A percentile compares a stretch with the other conserved stretches of the same genome.
Evolutionary conservation across 1,140 invertebrate genomes (phyloP).

Genomic region (Acromyrmex charruanus): DNA sequence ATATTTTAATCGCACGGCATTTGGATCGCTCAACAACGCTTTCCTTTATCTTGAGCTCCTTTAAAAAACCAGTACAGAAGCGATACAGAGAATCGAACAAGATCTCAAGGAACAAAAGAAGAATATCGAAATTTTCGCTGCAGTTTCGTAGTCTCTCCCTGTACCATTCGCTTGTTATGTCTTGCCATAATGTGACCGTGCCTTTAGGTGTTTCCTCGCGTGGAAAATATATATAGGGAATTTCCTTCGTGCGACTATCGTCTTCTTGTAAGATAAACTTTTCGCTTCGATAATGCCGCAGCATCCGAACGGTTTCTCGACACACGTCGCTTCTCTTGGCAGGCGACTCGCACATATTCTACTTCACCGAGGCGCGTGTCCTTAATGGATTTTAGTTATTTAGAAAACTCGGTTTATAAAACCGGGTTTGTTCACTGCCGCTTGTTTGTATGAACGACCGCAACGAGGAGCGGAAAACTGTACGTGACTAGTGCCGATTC

Average conservation of each 20-base stretch:
- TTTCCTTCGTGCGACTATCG: slow-evolving; percentile 38
- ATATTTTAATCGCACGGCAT: not conserved
- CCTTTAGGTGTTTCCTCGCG: slow-evolving; percentile 49
- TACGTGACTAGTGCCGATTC: slow-evolving; percentile 53
- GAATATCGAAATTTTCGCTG: slow-evolving; percentile 53
- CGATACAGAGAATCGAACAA: not conserved
- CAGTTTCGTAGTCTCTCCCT: not conserved
- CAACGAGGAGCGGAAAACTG: slow-evolving; percentile 11
- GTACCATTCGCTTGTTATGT: slow-evolving; percentile 42
- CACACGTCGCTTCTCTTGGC: not conserved
- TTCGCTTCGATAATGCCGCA: slow-evolving; percentile 24
- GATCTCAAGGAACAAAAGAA: not conserved
- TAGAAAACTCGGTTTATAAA: slow-evolving; percentile 42
- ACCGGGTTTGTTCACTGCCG: not conserved
- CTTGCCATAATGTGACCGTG: slow-evolving; percentile 39
- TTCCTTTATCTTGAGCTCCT: slow-evolving; percentile 4
- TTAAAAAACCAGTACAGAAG: not conserved
- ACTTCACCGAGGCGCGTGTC: not conserved
- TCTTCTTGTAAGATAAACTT: slow-evolving; percentile 47
- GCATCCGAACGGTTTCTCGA: not conserved
- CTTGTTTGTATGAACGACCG: slow-evolving; percentile 19
- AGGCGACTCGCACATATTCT: not conserved
- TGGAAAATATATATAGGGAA: slow-evolving; percentile 54
- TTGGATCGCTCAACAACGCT: not conserved
- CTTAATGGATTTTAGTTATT: slow-evolving; percentile 64